Evolutionary conservation across 2,888 invertebrate genomes (phyloP).

Genomic region (Sipha maydis): DNA sequence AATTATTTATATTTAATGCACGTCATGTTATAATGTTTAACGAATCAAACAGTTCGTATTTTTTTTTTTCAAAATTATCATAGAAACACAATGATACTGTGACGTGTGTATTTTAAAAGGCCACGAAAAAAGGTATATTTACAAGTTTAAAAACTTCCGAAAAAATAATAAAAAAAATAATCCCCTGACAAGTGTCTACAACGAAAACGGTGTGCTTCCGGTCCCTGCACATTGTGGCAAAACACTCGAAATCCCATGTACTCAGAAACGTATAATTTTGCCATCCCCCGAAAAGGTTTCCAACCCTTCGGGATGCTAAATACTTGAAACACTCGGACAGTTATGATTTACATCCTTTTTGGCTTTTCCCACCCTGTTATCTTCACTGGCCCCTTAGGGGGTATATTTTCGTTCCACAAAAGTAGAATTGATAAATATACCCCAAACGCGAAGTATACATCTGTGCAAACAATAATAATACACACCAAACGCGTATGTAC

Average conservation of each 20-base stretch:
- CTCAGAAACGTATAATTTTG: conserved; percentile 47
- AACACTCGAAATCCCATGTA: conserved; percentile 59
- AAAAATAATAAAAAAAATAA: conserved; percentile 16
- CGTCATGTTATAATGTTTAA: too few relatives aligned
- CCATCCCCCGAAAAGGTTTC: conserved; percentile 49
- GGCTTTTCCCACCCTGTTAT: conserved; percentile 51
- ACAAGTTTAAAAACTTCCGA: neutral
- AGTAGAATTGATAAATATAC: conserved; percentile 56
- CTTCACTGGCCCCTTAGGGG: conserved; percentile 44
- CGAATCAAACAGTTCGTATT: too few relatives aligned
- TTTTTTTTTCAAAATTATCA: too few relatives aligned
- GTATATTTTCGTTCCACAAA: conserved; percentile 21
- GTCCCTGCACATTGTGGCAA: conserved; percentile 35
- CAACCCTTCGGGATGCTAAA: conserved; percentile 54
- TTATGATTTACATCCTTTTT: conserved; percentile 60
- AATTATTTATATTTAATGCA: too few relatives aligned
- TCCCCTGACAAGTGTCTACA: conserved; percentile 50
- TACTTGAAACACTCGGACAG: conserved; percentile 57
- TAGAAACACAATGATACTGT: too few relatives aligned
- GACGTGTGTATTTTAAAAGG: neutral
- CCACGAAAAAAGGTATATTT: neutral
- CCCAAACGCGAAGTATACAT: neutral
- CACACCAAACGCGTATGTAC: neutral
- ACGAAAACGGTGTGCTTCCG: conserved; percentile 42
- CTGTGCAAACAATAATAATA: conserved; percentile 40